These are phyloP conservation scores for Mus spretus DNA, from an alignment of 2,797 vertebrate genomes.

Conservation along the genomic window DNA sequence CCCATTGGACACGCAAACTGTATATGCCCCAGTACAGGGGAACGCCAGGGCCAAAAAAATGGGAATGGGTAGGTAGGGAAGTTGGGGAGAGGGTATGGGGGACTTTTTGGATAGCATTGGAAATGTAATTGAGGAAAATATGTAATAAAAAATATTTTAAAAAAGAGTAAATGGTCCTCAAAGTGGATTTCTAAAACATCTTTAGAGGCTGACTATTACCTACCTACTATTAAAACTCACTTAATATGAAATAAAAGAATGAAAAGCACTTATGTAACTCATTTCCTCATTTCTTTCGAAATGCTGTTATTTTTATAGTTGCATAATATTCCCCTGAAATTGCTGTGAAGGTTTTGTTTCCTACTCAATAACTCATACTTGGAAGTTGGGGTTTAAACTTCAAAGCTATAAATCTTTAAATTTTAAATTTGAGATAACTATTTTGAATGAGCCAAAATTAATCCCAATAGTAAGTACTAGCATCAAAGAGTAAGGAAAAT, in stretches of 20 bases:
- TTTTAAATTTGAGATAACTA: slow-evolving; percentile 21
- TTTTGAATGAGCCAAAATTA: slow-evolving; percentile 57
- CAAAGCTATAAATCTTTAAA: slow-evolving; percentile 13
- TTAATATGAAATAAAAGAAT: not conserved
- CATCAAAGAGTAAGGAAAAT: not conserved
- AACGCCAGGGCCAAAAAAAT: too few species aligned
- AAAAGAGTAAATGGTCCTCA: not conserved
- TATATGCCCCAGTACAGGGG: too few species aligned
- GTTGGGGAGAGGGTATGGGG: too few species aligned
- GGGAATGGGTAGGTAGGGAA: too few species aligned
- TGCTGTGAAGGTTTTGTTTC: not conserved
- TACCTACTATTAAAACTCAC: too few species aligned
- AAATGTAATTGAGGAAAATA: too few species aligned
- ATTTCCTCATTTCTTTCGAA: slow-evolving; percentile 12
- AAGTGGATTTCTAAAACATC: not conserved
- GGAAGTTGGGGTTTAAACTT: slow-evolving; percentile 20
- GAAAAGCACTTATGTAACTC: not conserved
- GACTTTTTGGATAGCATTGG: too few species aligned
- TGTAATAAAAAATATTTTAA: too few species aligned
- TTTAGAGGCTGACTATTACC: not conserved
- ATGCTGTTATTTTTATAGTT: slow-evolving; percentile 5
- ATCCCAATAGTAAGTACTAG: not conserved
- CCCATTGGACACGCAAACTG: too few species aligned
- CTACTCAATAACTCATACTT: slow-evolving; percentile 18
- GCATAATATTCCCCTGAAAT: not conserved